Conservation (phyloP, 2,797 vertebrate species). For the Strix occidentalis region DNA sequence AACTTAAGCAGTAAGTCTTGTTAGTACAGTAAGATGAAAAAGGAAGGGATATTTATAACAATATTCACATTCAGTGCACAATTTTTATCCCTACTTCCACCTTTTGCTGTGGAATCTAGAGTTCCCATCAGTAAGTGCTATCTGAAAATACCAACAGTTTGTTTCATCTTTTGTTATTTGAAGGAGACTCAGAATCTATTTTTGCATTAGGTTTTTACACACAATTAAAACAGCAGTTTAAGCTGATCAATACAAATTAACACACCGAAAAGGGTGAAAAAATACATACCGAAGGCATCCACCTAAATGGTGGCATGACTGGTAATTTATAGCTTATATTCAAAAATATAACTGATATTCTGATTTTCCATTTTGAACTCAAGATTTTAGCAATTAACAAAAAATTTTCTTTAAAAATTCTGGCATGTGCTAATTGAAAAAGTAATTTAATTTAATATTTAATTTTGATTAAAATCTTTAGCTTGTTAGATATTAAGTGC, state of each 20-base stretch:
- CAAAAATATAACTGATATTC: neutral
- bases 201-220: neutral
- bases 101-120: constrained; percentile 4
- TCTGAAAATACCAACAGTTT: neutral
- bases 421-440: neutral
- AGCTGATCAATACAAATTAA: constrained; percentile 11
- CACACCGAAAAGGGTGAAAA: constrained; percentile 16
- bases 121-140: constrained; percentile 49
- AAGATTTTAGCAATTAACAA: neutral
- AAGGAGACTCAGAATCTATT: neutral
- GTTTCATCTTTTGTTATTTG: neutral
- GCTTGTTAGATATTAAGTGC: neutral
- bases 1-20: constrained; percentile 14
- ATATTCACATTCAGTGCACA: constrained; percentile 2
- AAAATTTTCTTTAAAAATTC: neutral
- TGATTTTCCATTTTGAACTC: neutral
- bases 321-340: neutral
- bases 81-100: constrained; percentile 17
- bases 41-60: constrained; percentile 25
- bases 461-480: constrained; percentile 20
- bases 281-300: neutral
- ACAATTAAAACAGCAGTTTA: neutral
- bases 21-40: constrained; percentile 19
- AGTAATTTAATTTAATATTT: neutral
- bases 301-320: neutral